phyloP scores from a whole-genome alignment of 2,888 invertebrate genomes.

The Dermolepida albohirtum region DNA sequence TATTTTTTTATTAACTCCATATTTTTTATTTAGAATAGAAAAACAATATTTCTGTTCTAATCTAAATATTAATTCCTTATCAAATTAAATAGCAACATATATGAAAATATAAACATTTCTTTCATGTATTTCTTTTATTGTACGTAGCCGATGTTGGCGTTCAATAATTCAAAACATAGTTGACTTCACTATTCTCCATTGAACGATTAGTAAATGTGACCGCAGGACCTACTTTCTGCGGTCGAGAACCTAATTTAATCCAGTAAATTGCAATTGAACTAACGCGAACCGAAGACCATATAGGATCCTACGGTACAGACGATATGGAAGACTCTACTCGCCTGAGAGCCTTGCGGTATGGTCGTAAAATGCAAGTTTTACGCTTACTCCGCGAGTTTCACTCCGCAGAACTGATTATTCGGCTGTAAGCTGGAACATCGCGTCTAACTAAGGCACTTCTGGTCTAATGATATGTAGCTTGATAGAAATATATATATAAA shows the following conservation, averaged over 20 bases:
- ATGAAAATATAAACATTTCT: no score
- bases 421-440: background rate
- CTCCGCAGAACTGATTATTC: constrained; percentile 17
- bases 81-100: no score
- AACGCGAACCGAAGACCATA: background rate
- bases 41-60: no score
- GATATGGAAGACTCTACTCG: background rate
- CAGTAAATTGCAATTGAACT: constrained; percentile 2
- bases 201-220: constrained; percentile 1
- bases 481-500: no score
- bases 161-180: constrained; percentile 19
- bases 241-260: background rate
- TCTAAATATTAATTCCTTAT: no score
- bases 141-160: background rate
- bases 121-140: no score
- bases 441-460: constrained; percentile 4
- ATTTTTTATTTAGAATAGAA: no score
- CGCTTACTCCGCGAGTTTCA: constrained; percentile 13
- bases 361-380: constrained; percentile 6
- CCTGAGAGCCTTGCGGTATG: background rate
- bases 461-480: background rate
- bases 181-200: background rate
- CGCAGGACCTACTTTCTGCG: constrained; percentile 13
- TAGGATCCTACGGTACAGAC: background rate
- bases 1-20: no score